Percentiles rank a stretch among this genome's conserved stretches.
Conservation (phyloP, 2,888 invertebrate species). For the Synanthedon formicaeformis region DNA sequence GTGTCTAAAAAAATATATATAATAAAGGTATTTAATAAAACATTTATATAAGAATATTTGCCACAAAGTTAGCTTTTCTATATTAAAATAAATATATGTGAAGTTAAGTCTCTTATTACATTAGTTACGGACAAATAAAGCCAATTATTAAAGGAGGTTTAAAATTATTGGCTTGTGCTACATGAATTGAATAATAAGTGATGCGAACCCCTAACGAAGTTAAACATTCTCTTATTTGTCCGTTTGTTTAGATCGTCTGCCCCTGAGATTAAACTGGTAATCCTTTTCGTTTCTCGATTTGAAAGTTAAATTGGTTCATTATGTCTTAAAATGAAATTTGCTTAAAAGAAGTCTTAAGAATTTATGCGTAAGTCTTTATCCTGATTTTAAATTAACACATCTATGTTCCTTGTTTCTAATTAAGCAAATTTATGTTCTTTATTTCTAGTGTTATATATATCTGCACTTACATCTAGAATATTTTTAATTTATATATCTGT, state of each 20-base stretch:
- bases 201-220: constrained; percentile 10
- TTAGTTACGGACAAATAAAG: too few species aligned
- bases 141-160: background rate
- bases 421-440: background rate
- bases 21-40: too few species aligned
- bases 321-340: constrained; percentile 19
- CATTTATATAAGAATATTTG: too few species aligned
- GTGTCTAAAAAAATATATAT: too few species aligned
- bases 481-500: too few species aligned
- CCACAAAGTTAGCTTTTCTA: too few species aligned
- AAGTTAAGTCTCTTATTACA: too few species aligned
- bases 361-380: background rate
- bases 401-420: too few species aligned
- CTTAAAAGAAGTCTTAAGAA: constrained; percentile 7
- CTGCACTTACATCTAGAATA: too few species aligned
- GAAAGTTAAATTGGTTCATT: constrained; percentile 36
- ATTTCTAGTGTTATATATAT: too few species aligned
- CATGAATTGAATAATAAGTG: constrained; percentile 29
- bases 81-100: too few species aligned
- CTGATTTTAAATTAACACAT: background rate
- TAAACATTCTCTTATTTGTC: constrained; percentile 24
- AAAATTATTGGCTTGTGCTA: constrained; percentile 11
- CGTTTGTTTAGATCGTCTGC: constrained; percentile 23
- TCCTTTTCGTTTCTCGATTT: constrained; percentile 22
- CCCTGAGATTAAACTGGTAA: constrained; percentile 26